These are phyloP conservation scores for Andrena flavipes DNA, from an alignment of 2,888 invertebrate genomes.

Conservation along the genomic window DNA sequence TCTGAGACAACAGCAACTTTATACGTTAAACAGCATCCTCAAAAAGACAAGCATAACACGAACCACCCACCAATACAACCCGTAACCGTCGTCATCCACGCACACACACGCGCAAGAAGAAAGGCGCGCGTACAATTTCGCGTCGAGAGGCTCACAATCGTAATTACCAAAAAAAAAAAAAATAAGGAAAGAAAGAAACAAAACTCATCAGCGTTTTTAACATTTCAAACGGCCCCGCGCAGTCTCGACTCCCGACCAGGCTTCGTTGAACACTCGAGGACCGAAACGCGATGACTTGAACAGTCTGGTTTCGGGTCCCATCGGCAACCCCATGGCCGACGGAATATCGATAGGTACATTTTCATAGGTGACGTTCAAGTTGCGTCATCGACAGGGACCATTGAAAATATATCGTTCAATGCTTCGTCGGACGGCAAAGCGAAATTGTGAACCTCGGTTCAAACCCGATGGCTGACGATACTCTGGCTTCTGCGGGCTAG, in stretches of 20 bases:
- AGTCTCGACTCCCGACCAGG: slow-evolving; percentile 2
- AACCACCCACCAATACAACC: slow-evolving; percentile 18
- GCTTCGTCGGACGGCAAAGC: not conserved
- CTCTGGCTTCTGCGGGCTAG: no score
- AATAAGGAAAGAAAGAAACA: slow-evolving; percentile 13
- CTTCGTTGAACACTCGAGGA: not conserved
- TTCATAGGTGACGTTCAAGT: not conserved
- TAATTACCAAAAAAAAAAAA: slow-evolving; percentile 66
- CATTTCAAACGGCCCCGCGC: slow-evolving; percentile 8
- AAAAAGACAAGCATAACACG: slow-evolving; percentile 47
- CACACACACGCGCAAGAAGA: slow-evolving; percentile 10
- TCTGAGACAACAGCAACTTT: slow-evolving; percentile 86
- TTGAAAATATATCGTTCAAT: not conserved
- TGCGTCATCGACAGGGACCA: not conserved
- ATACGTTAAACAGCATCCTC: slow-evolving; percentile 75
- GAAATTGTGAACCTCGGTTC: not conserved
- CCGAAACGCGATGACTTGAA: not conserved
- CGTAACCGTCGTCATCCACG: slow-evolving; percentile 2
- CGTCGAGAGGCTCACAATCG: slow-evolving; percentile 48
- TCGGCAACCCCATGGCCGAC: not conserved
- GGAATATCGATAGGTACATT: not conserved
- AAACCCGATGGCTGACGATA: not conserved
- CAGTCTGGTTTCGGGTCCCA: not conserved
- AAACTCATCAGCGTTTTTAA: slow-evolving; percentile 29
- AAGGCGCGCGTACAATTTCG: not conserved